Evolutionary conservation across 2,888 invertebrate species (phyloP), one percentile per base, ranked within the genome.

Genomic region (Allygus modestus): DNA sequence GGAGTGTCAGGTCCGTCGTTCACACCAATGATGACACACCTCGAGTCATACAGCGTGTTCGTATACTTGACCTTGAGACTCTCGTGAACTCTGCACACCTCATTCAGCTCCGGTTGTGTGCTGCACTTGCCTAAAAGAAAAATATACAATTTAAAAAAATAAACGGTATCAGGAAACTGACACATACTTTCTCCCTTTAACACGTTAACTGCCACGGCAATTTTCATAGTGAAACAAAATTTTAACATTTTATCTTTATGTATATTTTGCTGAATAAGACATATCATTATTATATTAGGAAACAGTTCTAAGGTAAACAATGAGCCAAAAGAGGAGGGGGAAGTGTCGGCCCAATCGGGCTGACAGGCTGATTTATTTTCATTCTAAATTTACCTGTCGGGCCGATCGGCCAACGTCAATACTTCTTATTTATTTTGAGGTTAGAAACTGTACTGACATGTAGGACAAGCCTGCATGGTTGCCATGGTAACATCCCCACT

Each of bases 11-110:
- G 86, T 17, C 87, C 87, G 84, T 87, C 86, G 43, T 88, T 88
- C 26, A 87, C 87, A 26, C 97, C 97, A 91, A 97, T 95, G 88
- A 97, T 93, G 88, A 98, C 94, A 83, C 97, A 96, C 86, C 97
- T 93, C 0, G 97, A 97, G 90, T 98, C 97, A 90, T 94, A 97
- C 69, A 98, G 90, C 0, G 97, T 97, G 88, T 93, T 94, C 23
- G 94, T 94, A 89, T 97, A 98, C 89, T 97, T 96, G 28, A 97
- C 97, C 91, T 97, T 97, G 0, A 97, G 91, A 73, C 95, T 95
- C 89, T 97, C 97, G 89, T 98, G 97, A 43, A 97, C 94, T 75
- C 97, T 92, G 89, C 97, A 97, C 4, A 97, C 93, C 90, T 97
- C 97, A 91, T 97, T 97, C 61, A 98, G 90, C 89, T 97, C 97